These are phyloP conservation scores for Cassiopea andromeda DNA, from an alignment of 30 jellyfish, hydroid and myxozoan genomes.

Conservation along the genomic window DNA sequence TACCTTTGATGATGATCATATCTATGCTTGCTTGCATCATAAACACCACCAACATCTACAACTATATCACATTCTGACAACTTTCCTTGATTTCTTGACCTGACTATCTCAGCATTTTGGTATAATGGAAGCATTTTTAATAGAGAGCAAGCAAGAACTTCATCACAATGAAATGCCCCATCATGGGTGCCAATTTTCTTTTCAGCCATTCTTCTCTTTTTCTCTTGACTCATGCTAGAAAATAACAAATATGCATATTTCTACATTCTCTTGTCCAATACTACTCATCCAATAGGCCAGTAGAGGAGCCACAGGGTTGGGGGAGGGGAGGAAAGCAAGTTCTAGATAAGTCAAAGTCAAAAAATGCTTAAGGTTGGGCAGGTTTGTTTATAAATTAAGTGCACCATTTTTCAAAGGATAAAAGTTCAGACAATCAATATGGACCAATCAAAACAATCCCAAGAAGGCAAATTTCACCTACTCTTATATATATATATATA, in stretches of 20 bases:
- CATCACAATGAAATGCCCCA: constrained; percentile 99
- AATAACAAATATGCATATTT: not conserved
- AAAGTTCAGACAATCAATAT: too few species aligned
- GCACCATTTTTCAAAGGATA: too few species aligned
- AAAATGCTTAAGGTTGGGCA: too few species aligned
- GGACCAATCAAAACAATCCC: too few species aligned
- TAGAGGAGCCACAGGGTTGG: too few species aligned
- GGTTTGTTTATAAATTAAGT: too few species aligned
- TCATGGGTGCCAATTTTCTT: constrained; percentile 94
- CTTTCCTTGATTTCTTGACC: constrained; percentile 81
- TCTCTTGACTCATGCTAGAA: constrained; percentile 17
- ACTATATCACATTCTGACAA: constrained; percentile 89
- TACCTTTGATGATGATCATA: constrained; percentile 99
- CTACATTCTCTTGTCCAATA: too few species aligned
- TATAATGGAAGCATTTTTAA: constrained; percentile 82
- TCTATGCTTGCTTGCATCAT: constrained; percentile 75
- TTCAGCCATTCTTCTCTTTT: constrained; percentile 26
- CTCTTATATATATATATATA: too few species aligned
- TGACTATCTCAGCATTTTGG: constrained; percentile 81
- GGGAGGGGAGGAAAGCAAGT: too few species aligned
- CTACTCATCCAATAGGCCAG: too few species aligned
- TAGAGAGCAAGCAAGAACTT: constrained; percentile 90
- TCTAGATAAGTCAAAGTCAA: too few species aligned
- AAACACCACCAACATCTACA: constrained; percentile 99
- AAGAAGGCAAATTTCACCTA: too few species aligned